Evolutionary conservation across 2,113 vertebrate species (phyloP).

Genomic region (Cebus imitator): DNA sequence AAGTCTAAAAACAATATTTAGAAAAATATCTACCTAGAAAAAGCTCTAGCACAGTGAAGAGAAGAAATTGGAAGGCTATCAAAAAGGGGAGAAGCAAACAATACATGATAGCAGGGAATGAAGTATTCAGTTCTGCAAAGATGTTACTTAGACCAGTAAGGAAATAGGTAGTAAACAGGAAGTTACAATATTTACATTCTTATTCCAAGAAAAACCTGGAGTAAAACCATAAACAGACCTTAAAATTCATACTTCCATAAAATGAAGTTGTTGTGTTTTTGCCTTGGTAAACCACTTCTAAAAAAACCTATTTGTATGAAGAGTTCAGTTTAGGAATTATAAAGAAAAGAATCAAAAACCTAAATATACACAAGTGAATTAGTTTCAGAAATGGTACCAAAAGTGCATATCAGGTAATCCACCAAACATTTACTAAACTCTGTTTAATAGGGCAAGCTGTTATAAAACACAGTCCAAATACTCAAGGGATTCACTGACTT

Average conservation of each 20-base stretch:
- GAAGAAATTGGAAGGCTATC: neutral
- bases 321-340: conserved; percentile 22
- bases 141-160: neutral
- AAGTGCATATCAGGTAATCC: neutral
- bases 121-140: neutral
- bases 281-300: neutral
- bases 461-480: neutral
- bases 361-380: conserved; percentile 25
- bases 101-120: neutral
- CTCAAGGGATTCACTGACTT: neutral
- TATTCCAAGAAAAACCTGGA: conserved; percentile 42
- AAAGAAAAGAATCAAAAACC: conserved; percentile 25
- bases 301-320: conserved; percentile 7
- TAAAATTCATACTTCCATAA: neutral
- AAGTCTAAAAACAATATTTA: conserved; percentile 11
- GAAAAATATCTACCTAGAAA: neutral
- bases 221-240: conserved; percentile 20
- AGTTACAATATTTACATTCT: neutral
- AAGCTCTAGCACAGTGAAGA: neutral
- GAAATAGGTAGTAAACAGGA: neutral
- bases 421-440: conserved; percentile 13
- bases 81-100: neutral
- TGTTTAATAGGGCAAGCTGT: neutral
- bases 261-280: conserved; percentile 4
- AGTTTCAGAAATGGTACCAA: neutral